Evolutionary conservation across 2,888 invertebrate genomes (phyloP).

Genomic region (Troides helena): DNA sequence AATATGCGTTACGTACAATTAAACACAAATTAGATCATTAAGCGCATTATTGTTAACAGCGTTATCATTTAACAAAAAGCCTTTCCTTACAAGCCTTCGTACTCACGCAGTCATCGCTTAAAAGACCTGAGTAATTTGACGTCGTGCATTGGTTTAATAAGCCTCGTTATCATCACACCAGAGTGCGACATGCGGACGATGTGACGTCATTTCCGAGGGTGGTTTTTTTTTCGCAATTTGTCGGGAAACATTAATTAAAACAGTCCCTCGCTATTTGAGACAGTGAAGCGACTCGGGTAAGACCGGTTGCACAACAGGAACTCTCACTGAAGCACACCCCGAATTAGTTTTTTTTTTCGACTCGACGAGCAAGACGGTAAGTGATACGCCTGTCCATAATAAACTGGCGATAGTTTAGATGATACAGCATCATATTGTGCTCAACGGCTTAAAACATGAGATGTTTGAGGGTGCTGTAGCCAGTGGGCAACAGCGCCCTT

Average conservation of each 20-base stretch:
- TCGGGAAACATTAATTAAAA: conserved; percentile 69
- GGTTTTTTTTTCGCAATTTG: conserved; percentile 67
- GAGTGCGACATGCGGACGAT: conserved; percentile 37
- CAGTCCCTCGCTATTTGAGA: conserved; percentile 62
- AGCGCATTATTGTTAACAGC: conserved; percentile 20
- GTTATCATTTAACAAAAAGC: conserved; percentile 26
- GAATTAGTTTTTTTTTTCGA: background rate
- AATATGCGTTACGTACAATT: background rate
- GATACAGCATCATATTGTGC: no score
- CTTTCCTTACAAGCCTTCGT: conserved; percentile 62
- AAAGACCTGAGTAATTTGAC: conserved; percentile 53
- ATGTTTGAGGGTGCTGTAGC: no score
- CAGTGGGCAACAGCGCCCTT: no score
- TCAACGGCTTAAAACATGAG: no score
- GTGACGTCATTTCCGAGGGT: conserved; percentile 54
- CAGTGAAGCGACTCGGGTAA: conserved; percentile 48
- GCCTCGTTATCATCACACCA: conserved; percentile 51
- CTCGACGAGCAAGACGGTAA: background rate
- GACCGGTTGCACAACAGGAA: conserved; percentile 42
- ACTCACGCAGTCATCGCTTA: conserved; percentile 62
- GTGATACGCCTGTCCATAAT: no score
- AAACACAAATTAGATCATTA: conserved; percentile 30
- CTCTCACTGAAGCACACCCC: background rate
- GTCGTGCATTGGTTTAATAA: conserved; percentile 59
- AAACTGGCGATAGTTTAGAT: no score